Base-by-base conservation (phyloP, 1,140 invertebrate species). In the Scaptomyza montana region DNA sequence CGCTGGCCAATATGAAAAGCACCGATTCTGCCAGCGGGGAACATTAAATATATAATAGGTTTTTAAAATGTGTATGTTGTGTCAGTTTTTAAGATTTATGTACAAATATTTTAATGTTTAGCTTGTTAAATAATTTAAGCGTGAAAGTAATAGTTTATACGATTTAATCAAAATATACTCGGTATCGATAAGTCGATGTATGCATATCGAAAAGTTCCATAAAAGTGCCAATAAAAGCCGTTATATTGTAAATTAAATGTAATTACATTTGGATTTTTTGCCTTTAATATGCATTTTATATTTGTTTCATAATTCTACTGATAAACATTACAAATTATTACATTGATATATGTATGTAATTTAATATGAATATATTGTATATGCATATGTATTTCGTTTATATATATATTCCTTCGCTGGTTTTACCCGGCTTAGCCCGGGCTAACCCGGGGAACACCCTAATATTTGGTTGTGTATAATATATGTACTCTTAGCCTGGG, bases 291-390 rank as follows among this genome's bases (percentile, higher is more conserved):
- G 57, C 55, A 68, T 77, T 68, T 71, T 62, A 62, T 67, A 47
- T 59, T 49, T n/a, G 41, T 72, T 60, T 60, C 55, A 71, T 85
- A 80, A 73, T 79, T 73, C 84, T 86, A 86, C 84, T 87, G 84
- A 87, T 82, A 87, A 86, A 86, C 82, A 87, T 87, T 85, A 85
- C 81, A 86, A 86, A 86, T 86, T 87, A 82, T 86, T 82, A 86
- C 84, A 86, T 82, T 87, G 82, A 89, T 86, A 89, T 86, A 12
- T 43, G 12, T 43, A 59, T 33, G 62, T 66, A 50, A 55, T 30
- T 64, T 64, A 74, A 56, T 82, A 78, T 75, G 36, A 67, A 77
- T 86, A 75, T 86, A 80, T 78, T 86, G 74, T 81, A 86, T 85
- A 80, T 80, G 77, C 77, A 79, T 84, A 84, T 84, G 80, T 82